Base-by-base conservation (phyloP, 2,888 invertebrate genomes). In the Drosophila phalerata region DNA sequence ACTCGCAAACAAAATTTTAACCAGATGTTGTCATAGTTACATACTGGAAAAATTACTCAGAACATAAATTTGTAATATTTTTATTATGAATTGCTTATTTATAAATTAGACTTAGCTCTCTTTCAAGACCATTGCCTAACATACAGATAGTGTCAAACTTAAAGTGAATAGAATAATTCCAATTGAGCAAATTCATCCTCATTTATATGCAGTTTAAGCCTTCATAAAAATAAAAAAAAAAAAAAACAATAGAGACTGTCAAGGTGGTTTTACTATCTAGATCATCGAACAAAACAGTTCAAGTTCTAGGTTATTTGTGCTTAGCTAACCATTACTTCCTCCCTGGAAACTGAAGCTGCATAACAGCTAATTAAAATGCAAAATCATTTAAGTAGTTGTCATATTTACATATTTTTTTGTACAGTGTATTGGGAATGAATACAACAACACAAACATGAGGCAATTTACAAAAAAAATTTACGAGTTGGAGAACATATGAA, bases 271-370 rank as follows among this genome's bases (percentile, higher is more conserved):
- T 48, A 25, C 30, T 67, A 73, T 85, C 82, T 67, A 28, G 25
- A 19, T 40, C 43, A 72, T 52, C 62, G 13, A 19, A 61, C 65
- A 61, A 69, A 43, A 40, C 53, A 87, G 82, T 68, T 85, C 87
- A 87, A 85, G 84, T 85, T 85, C 84, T 87, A 78, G 85, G 85
- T 80, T 65, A 80, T 56, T 70, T 47, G 30, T 51, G 71, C 74
- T 71, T 73, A 78, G 49, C 51, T n/a, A 43, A 30, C 5, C 11
- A 22, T 47, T 38, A 78, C 87, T 85, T 85, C 84, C 87, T 84
- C 71, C 60, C 58, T 53, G 52, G 47, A 60, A 69, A 66, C 60
- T 30, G 19, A 47, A 49, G 43, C 30, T 51, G 66, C 67, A 42
- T 57, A 73, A 67, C 38, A 55, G 3, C 9, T 64, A 32, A 67